Percentiles rank a stretch among this genome's conserved stretches.
phyloP scores from a whole-genome alignment of 2,797 vertebrate genomes.

The Epinephelus malabaricus region DNA sequence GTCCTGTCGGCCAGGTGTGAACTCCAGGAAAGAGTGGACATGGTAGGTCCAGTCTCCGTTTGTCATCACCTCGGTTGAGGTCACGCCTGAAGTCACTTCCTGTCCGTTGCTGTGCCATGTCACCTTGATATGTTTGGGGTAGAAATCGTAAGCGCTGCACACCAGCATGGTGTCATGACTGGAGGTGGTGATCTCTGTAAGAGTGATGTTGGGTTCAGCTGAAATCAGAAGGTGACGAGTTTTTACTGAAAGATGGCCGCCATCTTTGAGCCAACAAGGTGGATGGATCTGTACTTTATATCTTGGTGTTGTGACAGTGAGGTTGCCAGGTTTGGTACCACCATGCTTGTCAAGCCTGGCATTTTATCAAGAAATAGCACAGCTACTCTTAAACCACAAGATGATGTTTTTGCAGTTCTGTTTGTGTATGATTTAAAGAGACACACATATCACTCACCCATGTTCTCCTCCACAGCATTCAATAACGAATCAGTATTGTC shows the following conservation, averaged over 20 bases:
- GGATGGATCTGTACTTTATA: too few relatives aligned
- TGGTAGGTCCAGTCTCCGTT: too few relatives aligned
- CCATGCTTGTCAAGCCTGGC: too few relatives aligned
- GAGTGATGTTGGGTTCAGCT: slow-evolving; percentile 28
- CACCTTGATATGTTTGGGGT: slow-evolving; percentile 13
- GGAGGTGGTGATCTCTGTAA: neutral
- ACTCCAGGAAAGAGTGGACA: too few relatives aligned
- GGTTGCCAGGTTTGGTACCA: too few relatives aligned
- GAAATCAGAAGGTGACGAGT: slow-evolving; percentile 8
- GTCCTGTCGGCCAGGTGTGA: too few relatives aligned
- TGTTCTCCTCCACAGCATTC: neutral
- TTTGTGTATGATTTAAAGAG: neutral
- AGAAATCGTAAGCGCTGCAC: slow-evolving; percentile 40
- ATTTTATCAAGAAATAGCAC: too few relatives aligned
- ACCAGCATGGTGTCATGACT: neutral
- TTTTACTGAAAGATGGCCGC: neutral
- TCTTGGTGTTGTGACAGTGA: too few relatives aligned
- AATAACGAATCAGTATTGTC: neutral
- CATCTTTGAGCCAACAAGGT: too few relatives aligned
- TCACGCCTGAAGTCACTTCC: too few relatives aligned
- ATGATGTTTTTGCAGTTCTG: neutral
- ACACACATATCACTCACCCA: slow-evolving; percentile 17
- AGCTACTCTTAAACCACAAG: too few relatives aligned
- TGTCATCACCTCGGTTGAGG: too few relatives aligned
- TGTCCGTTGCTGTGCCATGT: slow-evolving; percentile 7